These are phyloP conservation scores for Anaspis maculata DNA, from an alignment of 2,888 invertebrate species.

Conservation along the genomic window DNA sequence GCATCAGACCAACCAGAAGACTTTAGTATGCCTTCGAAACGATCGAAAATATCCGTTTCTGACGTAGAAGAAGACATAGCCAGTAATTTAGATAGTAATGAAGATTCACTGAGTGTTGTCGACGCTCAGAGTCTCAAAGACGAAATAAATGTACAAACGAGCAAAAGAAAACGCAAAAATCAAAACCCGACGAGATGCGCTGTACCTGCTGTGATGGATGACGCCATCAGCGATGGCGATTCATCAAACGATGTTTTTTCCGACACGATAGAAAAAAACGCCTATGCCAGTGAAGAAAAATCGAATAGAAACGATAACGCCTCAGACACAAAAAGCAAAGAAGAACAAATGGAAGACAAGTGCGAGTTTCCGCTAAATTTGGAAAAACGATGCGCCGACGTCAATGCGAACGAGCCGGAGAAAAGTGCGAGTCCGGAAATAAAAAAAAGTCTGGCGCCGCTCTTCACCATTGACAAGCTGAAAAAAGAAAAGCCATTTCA, in stretches of 20 bases:
- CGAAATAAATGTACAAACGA: constrained; percentile 51
- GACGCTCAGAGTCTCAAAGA: constrained; percentile 50
- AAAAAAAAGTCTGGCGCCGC: constrained; percentile 40
- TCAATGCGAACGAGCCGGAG: constrained; percentile 41
- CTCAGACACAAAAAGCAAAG: constrained; percentile 21
- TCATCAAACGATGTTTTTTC: constrained; percentile 49
- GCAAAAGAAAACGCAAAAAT: constrained; percentile 78
- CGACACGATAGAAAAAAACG: constrained; percentile 18
- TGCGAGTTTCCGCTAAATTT: constrained; percentile 38
- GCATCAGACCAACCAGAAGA: constrained; percentile 55
- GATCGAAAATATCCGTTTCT: constrained; percentile 48
- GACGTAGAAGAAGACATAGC: constrained; percentile 49
- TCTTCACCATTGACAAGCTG: constrained; percentile 38
- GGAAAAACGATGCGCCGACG: constrained; percentile 43
- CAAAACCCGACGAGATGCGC: constrained; percentile 79
- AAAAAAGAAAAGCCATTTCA: constrained; percentile 38
- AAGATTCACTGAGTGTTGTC: constrained; percentile 50
- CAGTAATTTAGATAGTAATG: constrained; percentile 58
- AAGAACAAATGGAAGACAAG: constrained; percentile 25
- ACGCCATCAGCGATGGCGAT: constrained; percentile 51
- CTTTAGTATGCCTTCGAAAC: constrained; percentile 59
- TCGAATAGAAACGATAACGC: constrained; percentile 20
- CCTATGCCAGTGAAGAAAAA: constrained; percentile 14
- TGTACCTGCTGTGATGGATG: constrained; percentile 47
- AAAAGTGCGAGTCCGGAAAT: constrained; percentile 33